phyloP scores from a whole-genome alignment of 1,140 invertebrate species.

The Sogatella furcifera region DNA sequence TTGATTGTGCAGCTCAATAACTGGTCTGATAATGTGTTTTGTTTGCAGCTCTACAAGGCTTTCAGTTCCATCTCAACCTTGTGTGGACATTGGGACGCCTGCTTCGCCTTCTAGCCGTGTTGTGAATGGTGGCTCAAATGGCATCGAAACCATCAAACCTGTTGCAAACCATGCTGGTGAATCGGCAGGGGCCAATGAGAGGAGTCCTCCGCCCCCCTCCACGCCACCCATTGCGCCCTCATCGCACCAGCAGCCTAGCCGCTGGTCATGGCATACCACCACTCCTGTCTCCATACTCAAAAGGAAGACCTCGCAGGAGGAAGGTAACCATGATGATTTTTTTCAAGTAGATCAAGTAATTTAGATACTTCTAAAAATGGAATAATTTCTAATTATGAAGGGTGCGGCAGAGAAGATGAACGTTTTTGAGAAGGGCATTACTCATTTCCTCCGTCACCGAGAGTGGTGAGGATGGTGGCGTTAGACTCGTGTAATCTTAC shows the following conservation, averaged over 20 bases:
- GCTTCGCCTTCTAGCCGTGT: no score
- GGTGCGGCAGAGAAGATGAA: no score
- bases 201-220: slow-evolving; percentile 19
- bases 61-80: not conserved
- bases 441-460: no score
- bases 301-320: slow-evolving; percentile 54
- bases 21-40: not conserved
- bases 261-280: not conserved
- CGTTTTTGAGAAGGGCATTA: no score
- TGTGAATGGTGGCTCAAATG: not conserved
- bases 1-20: not conserved
- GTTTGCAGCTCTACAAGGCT: not conserved
- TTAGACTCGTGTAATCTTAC: no score
- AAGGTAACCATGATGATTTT: slow-evolving; percentile 27
- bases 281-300: slow-evolving; percentile 58
- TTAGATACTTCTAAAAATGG: no score
- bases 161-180: no score
- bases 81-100: no score
- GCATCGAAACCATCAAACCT: not conserved
- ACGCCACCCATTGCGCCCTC: slow-evolving; percentile 15
- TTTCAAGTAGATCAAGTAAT: no score
- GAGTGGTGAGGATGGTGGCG: no score
- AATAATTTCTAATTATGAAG: no score
- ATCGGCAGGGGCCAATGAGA: no score
- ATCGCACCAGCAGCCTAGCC: not conserved